Evolutionary conservation across 2,113 vertebrate species (phyloP), one percentile per base, ranked within the genome.

Genomic region (Sciurus niger): DNA sequence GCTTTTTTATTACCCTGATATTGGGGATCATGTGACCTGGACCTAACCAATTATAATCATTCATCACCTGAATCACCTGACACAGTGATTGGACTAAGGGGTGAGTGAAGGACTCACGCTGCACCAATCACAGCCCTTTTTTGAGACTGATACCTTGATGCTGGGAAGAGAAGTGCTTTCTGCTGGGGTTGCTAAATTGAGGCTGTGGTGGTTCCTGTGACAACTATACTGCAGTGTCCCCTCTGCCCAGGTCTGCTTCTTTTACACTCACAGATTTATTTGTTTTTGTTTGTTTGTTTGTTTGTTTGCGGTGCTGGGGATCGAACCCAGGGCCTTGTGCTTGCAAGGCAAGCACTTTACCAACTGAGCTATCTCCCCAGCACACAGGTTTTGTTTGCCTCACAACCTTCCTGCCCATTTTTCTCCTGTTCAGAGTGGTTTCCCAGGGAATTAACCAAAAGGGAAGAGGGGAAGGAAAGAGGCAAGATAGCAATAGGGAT

Each of bases 201-300:
- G 67, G 46, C 34, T 18, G 4, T 2, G 11, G 17, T 34, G 51
- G 4, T 40, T 22, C 1, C 58, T 8, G 32, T 0, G n/a, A 60
- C 60, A 51, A 25, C 0, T 1, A 28, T 20, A 2, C 63, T 22
- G 17, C 20, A 2, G 48, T 12, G 34, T 6, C 37, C 37, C n/a
- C 70, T 48, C 60, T 34, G 53, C 87, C 58, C 6, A 4, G 20
- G 13, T 24, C 6, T 77, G 12, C 22, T 79, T 32, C 85, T 32
- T 90, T 63, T 43, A 79, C 17, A 28, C 18, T 92, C n/a, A 10
- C 40, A 70, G 53, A 22, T 68, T 2, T 40, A 4, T 40, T 40
- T 40, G 40, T 40, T 40, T 40, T 40, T 40, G 40, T 40, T 40
- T 40, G 40, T 4, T 40, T 37, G 37, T 40, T 40, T 40, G 40